Percentiles rank a stretch among this genome's conserved stretches.
These are phyloP conservation scores for Pogonus chalceus DNA, from an alignment of 1,140 invertebrate genomes.

Conservation along the genomic window DNA sequence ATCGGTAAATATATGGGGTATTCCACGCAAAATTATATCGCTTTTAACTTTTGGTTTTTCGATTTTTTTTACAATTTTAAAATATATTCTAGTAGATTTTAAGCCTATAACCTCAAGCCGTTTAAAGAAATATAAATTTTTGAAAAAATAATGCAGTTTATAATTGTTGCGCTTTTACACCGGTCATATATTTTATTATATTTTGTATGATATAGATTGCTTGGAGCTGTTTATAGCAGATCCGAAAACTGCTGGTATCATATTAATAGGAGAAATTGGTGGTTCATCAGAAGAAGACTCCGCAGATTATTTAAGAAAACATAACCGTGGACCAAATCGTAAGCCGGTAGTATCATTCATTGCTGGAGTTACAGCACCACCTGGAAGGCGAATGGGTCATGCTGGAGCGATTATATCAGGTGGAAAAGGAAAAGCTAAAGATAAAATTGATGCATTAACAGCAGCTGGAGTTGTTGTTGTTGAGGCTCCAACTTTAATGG, in stretches of 20 bases:
- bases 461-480: conserved; percentile 88
- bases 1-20: too few species aligned
- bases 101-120: too few species aligned
- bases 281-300: conserved; percentile 93
- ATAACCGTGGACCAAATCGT: conserved; percentile 81
- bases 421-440: conserved; percentile 92
- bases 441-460: conserved; percentile 92
- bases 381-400: conserved; percentile 95
- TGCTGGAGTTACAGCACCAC: conserved; percentile 93
- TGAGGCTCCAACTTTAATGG: conserved; percentile 92
- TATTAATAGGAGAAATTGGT: conserved; percentile 98
- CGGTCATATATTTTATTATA: too few species aligned
- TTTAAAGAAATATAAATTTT: too few species aligned
- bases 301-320: conserved; percentile 81
- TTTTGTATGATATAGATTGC: conserved; percentile 80
- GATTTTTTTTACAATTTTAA: too few species aligned
- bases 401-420: conserved; percentile 98
- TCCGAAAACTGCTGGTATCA: conserved; percentile 89
- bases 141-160: too few species aligned
- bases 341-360: conserved; percentile 98
- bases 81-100: too few species aligned
- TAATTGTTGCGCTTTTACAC: too few species aligned
- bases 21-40: too few species aligned
- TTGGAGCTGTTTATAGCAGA: conserved; percentile 92
- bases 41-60: too few species aligned